These are phyloP conservation scores for Aphodius sticticus DNA, from an alignment of 2,888 invertebrate genomes.

Conservation along the genomic window DNA sequence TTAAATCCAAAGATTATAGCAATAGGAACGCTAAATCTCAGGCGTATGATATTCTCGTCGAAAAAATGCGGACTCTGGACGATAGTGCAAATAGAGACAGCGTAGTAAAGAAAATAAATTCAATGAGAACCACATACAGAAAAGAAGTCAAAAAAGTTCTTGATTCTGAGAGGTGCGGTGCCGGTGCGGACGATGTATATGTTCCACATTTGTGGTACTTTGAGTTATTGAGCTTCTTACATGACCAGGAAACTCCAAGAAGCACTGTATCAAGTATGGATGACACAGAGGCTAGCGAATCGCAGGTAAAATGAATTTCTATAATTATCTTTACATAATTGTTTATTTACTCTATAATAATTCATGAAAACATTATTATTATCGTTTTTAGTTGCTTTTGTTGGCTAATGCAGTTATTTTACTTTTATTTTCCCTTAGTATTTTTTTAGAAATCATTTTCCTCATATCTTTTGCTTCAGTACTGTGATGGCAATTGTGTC, in stretches of 20 bases:
- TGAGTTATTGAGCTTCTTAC: slow-evolving; percentile 17
- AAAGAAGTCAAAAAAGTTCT: not conserved
- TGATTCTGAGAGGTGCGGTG: slow-evolving; percentile 9
- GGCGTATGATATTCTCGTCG: not conserved
- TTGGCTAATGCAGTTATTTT: no score
- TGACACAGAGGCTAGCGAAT: not conserved
- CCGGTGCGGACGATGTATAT: not conserved
- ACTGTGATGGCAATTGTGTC: slow-evolving; percentile 34
- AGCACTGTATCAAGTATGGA: not conserved
- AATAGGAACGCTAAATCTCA: slow-evolving; percentile 6
- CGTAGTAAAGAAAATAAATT: slow-evolving; percentile 15
- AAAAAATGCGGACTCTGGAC: not conserved
- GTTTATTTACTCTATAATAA: slow-evolving; percentile 20
- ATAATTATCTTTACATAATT: not conserved
- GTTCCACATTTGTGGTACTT: not conserved
- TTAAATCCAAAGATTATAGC: not conserved
- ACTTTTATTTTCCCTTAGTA: no score
- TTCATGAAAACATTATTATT: no score
- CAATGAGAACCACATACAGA: not conserved
- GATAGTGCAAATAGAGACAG: not conserved
- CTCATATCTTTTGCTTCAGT: slow-evolving; percentile 29
- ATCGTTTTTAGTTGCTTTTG: no score
- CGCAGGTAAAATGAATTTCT: not conserved
- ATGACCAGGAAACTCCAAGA: slow-evolving; percentile 5
- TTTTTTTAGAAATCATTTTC: not conserved